Percentiles rank a stretch among this genome's conserved stretches.
phyloP scores from a whole-genome alignment of 2,888 invertebrate species.

The Synergus laeviventris region DNA sequence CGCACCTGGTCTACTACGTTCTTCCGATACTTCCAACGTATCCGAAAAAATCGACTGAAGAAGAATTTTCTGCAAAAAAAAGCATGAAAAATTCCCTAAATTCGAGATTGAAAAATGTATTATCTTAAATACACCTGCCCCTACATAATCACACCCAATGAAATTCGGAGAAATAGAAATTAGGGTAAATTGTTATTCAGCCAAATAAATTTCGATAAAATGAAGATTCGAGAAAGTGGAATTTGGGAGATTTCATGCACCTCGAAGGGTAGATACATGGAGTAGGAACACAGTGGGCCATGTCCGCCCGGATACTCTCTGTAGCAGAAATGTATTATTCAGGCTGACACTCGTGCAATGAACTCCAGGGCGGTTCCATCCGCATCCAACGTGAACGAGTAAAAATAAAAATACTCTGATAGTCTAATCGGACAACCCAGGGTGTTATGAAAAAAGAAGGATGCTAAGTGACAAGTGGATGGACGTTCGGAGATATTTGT shows the following conservation, averaged over 20 bases:
- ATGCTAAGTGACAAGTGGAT: conserved; percentile 69
- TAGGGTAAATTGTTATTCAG: no score
- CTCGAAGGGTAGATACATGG: conserved; percentile 48
- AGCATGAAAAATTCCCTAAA: no score
- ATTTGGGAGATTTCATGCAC: neutral
- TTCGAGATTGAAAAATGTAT: no score
- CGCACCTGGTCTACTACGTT: no score
- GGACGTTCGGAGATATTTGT: conserved; percentile 66
- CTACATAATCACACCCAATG: no score
- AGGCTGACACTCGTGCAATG: conserved; percentile 68
- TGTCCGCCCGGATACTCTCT: conserved; percentile 65
- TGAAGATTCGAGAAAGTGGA: no score
- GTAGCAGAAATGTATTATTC: conserved; percentile 73
- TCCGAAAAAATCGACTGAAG: no score
- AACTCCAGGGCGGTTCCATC: conserved; percentile 55
- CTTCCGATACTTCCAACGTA: no score
- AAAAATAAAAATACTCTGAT: conserved; percentile 32
- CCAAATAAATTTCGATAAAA: no score
- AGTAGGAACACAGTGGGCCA: conserved; percentile 58
- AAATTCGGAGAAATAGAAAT: no score
- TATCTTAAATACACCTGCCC: no score
- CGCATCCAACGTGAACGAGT: neutral
- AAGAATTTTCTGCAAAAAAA: no score
- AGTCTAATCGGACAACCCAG: neutral
- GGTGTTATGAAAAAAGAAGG: conserved; percentile 28